Base-by-base conservation (phyloP, 2,888 invertebrate genomes). In the Nudaria mundana region DNA sequence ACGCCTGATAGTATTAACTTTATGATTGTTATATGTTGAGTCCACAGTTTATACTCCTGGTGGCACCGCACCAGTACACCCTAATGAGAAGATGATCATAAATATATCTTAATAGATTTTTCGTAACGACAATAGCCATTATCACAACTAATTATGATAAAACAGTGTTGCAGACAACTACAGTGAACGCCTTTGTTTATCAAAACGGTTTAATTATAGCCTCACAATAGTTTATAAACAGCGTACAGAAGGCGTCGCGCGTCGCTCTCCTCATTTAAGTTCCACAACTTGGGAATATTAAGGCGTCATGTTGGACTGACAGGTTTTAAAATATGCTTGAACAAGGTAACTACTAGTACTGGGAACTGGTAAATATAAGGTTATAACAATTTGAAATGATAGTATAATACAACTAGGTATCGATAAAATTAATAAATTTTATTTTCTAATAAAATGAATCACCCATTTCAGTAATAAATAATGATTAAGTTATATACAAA, bases 251-350 rank as follows among this genome's bases (percentile, higher is more conserved):
- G 70, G 42, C 61, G 65, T 71, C 67, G 71, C 75, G 42, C 61
- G 65, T 71, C 67, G 71, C 75, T 71, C 79, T 83, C 83, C 76
- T 75, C 75, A 80, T 82, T 80, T 75, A 76, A 78, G 71, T 73
- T 70, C 63, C 56, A 60, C 75, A 76, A 82, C 72, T 83, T 82
- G 67, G 63, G 63, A 73, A 72, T 63, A 70, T 68, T 40, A 14
- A 56, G 62, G 79, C 80, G 76, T 71, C 87, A 86, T 82, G 59
- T 83, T 84, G 85, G 59, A 59, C 67, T 81, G 84, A 88, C 86
- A 82, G 82, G 76, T 72, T 76, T 78, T 86, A 84, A 84, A 81
- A 83, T 83, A 83, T 81, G 72, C 65, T 69, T 69, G n/a, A n/a
- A n/a, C n/a, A n/a, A 74, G 69, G 69, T 65, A 65, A 55, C 56